Percentiles rank a stretch among this genome's conserved stretches.
Conservation (phyloP, 2,113 vertebrate genomes). For the Tauraco erythrolophus region DNA sequence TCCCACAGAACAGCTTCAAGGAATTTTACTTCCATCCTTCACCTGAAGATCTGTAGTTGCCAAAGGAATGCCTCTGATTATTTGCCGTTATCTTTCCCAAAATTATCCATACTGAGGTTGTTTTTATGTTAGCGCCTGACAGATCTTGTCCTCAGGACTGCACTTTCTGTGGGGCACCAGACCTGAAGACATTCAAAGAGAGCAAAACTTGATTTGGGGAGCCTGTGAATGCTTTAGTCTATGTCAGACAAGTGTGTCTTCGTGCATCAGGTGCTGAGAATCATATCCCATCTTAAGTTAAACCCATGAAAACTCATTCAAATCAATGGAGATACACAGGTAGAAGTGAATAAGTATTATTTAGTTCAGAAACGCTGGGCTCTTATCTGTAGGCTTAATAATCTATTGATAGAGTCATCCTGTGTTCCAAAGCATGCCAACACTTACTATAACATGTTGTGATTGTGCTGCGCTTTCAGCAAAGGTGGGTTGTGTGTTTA, state of each 20-base stretch:
- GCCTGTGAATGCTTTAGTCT: neutral
- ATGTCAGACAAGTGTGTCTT: neutral
- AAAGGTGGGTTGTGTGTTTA: conserved; percentile 43
- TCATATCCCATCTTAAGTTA: neutral
- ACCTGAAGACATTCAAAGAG: neutral
- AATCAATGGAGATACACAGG: neutral
- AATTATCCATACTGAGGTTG: neutral
- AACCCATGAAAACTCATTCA: neutral
- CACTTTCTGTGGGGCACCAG: neutral
- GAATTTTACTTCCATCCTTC: neutral
- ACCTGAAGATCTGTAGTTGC: neutral
- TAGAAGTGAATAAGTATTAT: neutral
- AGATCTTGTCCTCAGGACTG: neutral
- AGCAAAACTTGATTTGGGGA: neutral
- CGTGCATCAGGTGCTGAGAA: neutral
- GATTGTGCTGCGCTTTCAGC: conserved; percentile 34
- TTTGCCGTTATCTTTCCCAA: neutral
- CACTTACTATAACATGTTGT: conserved; percentile 52
- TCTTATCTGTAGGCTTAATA: conserved; percentile 29
- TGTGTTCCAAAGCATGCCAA: conserved; percentile 56
- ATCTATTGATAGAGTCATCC: conserved; percentile 56
- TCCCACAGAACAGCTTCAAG: neutral
- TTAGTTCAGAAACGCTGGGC: neutral
- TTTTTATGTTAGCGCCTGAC: neutral
- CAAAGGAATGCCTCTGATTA: neutral